A percentile compares a stretch with the other conserved stretches of the same genome.
phyloP scores from a whole-genome alignment of 1,140 invertebrate species.

The Wiebesia pumilae region DNA sequence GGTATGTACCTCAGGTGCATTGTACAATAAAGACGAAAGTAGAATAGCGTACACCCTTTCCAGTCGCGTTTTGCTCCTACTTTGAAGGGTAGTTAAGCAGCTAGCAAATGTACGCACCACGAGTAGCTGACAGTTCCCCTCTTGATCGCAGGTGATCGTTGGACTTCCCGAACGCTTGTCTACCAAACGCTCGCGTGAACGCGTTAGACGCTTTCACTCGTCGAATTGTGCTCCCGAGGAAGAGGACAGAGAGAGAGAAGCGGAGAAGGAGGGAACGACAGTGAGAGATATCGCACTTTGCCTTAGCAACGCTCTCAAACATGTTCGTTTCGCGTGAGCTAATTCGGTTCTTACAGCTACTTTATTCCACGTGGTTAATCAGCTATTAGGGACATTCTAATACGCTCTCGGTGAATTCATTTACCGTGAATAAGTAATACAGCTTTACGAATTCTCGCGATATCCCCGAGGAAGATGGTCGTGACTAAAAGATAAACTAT shows the following conservation, averaged over 20 bases:
- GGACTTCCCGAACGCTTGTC: background rate
- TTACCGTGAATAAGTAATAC: no score
- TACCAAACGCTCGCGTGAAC: background rate
- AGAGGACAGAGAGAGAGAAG: background rate
- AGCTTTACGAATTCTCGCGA: no score
- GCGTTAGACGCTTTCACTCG: constrained; percentile 1
- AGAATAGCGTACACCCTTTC: no score
- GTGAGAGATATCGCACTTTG: background rate
- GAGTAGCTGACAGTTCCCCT: background rate
- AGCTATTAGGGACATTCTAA: no score
- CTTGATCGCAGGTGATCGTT: background rate
- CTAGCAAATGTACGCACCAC: background rate
- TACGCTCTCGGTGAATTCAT: no score
- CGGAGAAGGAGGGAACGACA: background rate
- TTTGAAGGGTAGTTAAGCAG: no score
- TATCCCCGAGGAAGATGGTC: no score
- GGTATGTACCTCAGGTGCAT: background rate
- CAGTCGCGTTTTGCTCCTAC: no score
- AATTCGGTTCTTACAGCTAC: no score
- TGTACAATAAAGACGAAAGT: background rate
- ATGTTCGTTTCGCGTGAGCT: background rate
- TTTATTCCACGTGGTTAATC: no score
- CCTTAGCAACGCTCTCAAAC: background rate
- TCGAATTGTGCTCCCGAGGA: background rate
- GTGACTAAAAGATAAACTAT: no score